Conservation (phyloP, 2,888 invertebrate genomes). For the Andrena minutula region DNA sequence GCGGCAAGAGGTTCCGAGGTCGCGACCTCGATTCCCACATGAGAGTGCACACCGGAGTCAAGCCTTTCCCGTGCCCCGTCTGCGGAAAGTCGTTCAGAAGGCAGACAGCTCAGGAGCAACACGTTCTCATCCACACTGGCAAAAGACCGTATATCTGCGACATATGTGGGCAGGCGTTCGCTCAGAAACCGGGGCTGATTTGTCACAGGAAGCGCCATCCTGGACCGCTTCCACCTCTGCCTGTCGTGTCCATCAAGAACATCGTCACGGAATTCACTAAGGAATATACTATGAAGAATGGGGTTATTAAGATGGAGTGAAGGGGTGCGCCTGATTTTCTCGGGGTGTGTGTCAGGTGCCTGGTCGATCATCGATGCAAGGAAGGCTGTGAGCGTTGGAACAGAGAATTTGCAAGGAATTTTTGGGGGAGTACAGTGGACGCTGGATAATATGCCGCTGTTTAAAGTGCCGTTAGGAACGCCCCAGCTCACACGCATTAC, state of each 20-base stretch:
- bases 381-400: slow-evolving; percentile 10
- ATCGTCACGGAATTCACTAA: slow-evolving; percentile 75
- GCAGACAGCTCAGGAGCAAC: slow-evolving; percentile 76
- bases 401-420: neutral
- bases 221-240: slow-evolving; percentile 75
- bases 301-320: slow-evolving; percentile 64
- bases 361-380: neutral
- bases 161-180: slow-evolving; percentile 77
- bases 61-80: slow-evolving; percentile 77
- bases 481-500: too few relatives aligned
- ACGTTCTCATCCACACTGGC: slow-evolving; percentile 77
- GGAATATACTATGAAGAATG: slow-evolving; percentile 70
- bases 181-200: slow-evolving; percentile 77
- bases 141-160: slow-evolving; percentile 77
- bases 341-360: too few relatives aligned
- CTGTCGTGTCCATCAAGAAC: slow-evolving; percentile 74
- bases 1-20: slow-evolving; percentile 75
- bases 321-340: neutral
- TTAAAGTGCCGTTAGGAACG: too few relatives aligned
- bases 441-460: too few relatives aligned
- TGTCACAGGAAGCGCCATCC: slow-evolving; percentile 77
- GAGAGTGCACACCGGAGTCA: slow-evolving; percentile 78
- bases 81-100: slow-evolving; percentile 74
- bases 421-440: neutral
- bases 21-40: slow-evolving; percentile 77